Evolutionary conservation across 2,888 invertebrate species (phyloP).

Genomic region (Gasteruption jaculator): DNA sequence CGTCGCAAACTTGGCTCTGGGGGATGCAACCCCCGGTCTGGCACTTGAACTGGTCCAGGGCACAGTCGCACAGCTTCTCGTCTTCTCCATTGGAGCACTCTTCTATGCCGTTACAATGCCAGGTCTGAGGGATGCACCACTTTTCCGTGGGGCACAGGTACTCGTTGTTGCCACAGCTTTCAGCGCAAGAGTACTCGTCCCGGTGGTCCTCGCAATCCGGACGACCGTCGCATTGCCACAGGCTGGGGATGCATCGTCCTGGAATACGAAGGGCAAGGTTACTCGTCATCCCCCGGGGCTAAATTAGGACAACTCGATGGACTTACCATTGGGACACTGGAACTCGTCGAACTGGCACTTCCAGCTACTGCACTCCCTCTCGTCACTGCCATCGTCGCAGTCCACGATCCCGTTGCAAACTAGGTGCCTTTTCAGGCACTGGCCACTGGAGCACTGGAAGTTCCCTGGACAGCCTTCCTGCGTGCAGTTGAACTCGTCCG

Average conservation of each 20-base stretch:
- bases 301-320: not conserved
- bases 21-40: constrained; percentile 59
- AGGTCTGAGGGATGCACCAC: constrained; percentile 58
- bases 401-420: constrained; percentile 63
- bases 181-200: constrained; percentile 57
- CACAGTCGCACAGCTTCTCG: constrained; percentile 59
- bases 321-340: constrained; percentile 50
- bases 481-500: constrained; percentile 59
- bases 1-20: constrained; percentile 56
- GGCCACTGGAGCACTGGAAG: constrained; percentile 58
- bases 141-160: constrained; percentile 59
- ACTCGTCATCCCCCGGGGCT: not conserved
- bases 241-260: constrained; percentile 57
- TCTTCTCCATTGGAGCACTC: constrained; percentile 60
- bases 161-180: constrained; percentile 54
- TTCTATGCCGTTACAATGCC: constrained; percentile 58
- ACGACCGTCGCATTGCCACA: constrained; percentile 60
- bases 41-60: constrained; percentile 57
- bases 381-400: constrained; percentile 62
- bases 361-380: constrained; percentile 56
- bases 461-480: constrained; percentile 59
- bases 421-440: constrained; percentile 58
- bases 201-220: constrained; percentile 57
- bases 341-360: constrained; percentile 58
- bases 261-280: constrained; percentile 20